Evolutionary conservation across 2,113 vertebrate species (phyloP).

Genomic region (Gavialis gangeticus): DNA sequence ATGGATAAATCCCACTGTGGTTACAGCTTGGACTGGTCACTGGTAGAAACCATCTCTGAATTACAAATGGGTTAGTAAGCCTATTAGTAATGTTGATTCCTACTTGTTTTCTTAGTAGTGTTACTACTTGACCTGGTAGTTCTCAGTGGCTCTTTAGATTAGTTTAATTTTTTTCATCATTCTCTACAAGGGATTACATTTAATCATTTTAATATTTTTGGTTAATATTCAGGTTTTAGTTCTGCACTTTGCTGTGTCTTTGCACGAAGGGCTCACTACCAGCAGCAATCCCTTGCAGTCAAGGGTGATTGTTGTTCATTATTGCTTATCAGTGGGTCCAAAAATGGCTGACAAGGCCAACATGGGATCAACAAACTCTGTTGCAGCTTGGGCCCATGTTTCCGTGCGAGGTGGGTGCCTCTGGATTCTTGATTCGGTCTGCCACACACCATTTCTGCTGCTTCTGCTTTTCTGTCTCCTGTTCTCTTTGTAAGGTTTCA

Average conservation of each 20-base stretch:
- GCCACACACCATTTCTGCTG: no score
- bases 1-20: slow-evolving; percentile 98
- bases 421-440: no score
- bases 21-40: slow-evolving; percentile 95
- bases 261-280: not conserved
- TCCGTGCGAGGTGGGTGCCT: no score
- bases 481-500: no score
- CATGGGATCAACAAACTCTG: no score
- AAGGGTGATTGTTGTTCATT: no score
- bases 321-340: no score
- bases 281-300: no score
- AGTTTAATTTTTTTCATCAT: not conserved
- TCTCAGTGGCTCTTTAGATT: not conserved
- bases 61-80: slow-evolving; percentile 93
- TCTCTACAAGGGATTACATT: accelerated
- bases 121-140: not conserved
- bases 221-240: not conserved
- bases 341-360: no score
- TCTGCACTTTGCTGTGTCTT: not conserved
- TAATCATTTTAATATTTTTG: not conserved
- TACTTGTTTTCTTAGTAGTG: not conserved
- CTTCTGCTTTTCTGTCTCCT: no score
- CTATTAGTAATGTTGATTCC: not conserved
- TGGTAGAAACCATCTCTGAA: slow-evolving; percentile 95
- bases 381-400: no score